Evolutionary conservation across 2,113 vertebrate species (phyloP), one percentile per base, ranked within the genome.

Genomic region (Hydrolagus affinis): DNA sequence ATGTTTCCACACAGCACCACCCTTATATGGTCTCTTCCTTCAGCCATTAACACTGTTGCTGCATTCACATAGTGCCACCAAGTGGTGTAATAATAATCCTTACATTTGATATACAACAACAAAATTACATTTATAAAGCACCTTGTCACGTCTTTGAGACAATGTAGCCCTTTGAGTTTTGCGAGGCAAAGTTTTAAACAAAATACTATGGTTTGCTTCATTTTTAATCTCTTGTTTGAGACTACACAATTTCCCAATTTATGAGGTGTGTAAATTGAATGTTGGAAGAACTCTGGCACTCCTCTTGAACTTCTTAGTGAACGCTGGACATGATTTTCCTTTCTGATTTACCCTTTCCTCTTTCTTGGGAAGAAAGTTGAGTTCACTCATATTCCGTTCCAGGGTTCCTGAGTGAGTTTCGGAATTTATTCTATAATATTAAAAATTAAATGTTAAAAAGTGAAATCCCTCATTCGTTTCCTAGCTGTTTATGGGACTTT

Each of bases 31-130:
- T n/a, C n/a, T n/a, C n/a, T n/a, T n/a, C n/a, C n/a, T n/a, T n/a
- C n/a, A n/a, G n/a, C n/a, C n/a, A n/a, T n/a, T n/a, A n/a, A n/a
- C n/a, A n/a, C n/a, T n/a, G n/a, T n/a, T 25, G 23, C 30, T 83
- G 60, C 66, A 83, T 19, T 66, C 23, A n/a, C 66, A 1, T 30
- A 25, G 14, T 66, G 77, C 77, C 77, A 83, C 30, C 77, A 11
- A 10, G 60, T 83, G 77, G 77, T 80, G n/a, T 23, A 25, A 78
- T 25, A n/a, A n/a, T n/a, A n/a, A n/a, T n/a, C n/a, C n/a, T n/a
- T n/a, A n/a, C n/a, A n/a, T n/a, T n/a, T n/a, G n/a, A n/a, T n/a
- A n/a, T n/a, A n/a, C n/a, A n/a, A n/a, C n/a, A n/a, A n/a, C n/a
- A n/a, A n/a, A n/a, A n/a, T n/a, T n/a, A n/a, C n/a, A n/a, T n/a